Base-by-base conservation (phyloP, 2,113 vertebrate species). In the Xenopus laevis region DNA sequence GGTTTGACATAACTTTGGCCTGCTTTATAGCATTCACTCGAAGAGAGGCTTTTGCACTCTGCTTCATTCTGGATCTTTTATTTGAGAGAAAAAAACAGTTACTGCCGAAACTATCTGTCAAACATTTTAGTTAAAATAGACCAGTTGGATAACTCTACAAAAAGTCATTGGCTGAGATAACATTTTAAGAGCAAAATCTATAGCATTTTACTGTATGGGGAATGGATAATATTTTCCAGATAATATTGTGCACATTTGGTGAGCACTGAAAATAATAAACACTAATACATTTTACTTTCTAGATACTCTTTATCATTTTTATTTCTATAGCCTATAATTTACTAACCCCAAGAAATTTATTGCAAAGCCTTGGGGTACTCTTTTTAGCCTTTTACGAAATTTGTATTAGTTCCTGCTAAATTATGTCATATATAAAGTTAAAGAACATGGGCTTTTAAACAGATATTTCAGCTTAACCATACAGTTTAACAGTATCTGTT, bases 1-100 rank as follows among this genome's bases (percentile, higher is more conserved):
- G 85, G 87, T 81, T 81, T 91, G 92, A 91, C 92, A 78, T 84
- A 90, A 88, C 86, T 90, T 87, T 90, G 90, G 92, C 89, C 88
- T 87, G 90, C 84, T 86, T 85, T 85, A 76, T 84, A 87, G 78
- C 86, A 84, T 80, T 84, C 81, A 79, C 86, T 83, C 62, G 65
- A 76, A 69, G 68, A 69, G 79, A 86, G 82, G 81, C 86, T 82
- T 85, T 89, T 85, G 85, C 72, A 68, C 84, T 81, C 81, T 83
- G 71, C 84, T 90, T 88, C 89, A 81, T 81, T 86, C 86, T 78
- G 78, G 84, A 83, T 81, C 81, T 82, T 84, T 80, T 83, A 83
- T 79, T 71, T 78, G 78, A 73, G 81, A 82, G 20, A 81, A 71
- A 83, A 55, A 82, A 75, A 50, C 15, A 79, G 75, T 82, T 76